phyloP scores from a whole-genome alignment of 2,113 vertebrate species.

The Hippocampus guttulatus region DNA sequence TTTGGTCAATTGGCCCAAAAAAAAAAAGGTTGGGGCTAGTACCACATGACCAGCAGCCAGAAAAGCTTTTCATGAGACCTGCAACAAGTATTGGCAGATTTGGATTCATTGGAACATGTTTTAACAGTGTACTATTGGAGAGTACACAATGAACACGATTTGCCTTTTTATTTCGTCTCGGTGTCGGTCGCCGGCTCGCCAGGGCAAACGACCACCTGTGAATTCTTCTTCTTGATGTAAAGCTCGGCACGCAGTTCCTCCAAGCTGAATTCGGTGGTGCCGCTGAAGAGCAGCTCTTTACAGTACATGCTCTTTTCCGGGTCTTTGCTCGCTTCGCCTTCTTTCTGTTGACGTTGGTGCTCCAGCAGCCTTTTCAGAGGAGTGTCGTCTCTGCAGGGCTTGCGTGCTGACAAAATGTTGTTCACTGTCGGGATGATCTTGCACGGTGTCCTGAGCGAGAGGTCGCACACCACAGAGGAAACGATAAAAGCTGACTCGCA shows the following conservation, averaged over 20 bases:
- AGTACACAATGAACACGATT: neutral
- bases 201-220: conserved; percentile 52
- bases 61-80: too few relatives aligned
- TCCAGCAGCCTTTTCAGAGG: conserved; percentile 86
- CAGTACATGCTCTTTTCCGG: conserved; percentile 88
- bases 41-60: too few relatives aligned
- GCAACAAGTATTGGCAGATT: neutral
- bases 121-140: neutral
- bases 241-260: conserved; percentile 90
- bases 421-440: conserved; percentile 91
- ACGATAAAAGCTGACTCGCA: neutral
- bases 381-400: conserved; percentile 79
- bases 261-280: conserved; percentile 87
- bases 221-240: conserved; percentile 76
- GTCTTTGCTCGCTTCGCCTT: conserved; percentile 68
- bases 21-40: too few relatives aligned
- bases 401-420: conserved; percentile 80
- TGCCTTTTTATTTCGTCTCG: conserved; percentile 19
- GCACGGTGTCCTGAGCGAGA: conserved; percentile 83
- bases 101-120: neutral
- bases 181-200: neutral
- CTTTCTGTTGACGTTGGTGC: conserved; percentile 75
- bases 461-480: neutral
- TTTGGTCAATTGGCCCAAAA: too few relatives aligned
- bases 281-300: conserved; percentile 87